These are phyloP conservation scores for Sebastes paucispinis DNA, from an alignment of 2,797 vertebrate genomes.

Conservation along the genomic window DNA sequence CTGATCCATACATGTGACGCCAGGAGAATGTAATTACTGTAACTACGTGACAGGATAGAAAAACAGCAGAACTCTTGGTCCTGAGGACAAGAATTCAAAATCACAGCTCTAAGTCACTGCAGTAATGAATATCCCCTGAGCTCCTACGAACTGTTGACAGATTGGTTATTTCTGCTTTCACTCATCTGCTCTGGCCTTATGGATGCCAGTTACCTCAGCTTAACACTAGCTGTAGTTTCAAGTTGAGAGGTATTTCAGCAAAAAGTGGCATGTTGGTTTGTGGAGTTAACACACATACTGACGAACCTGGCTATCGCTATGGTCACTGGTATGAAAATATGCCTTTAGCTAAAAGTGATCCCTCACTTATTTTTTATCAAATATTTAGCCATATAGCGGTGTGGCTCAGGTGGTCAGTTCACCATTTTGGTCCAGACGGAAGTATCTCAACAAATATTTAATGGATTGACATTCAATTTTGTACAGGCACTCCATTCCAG, in stretches of 20 bases:
- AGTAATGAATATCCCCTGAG: slow-evolving; percentile 44
- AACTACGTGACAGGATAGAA: slow-evolving; percentile 34
- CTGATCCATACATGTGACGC: slow-evolving; percentile 55
- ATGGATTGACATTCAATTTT: too few relatives aligned
- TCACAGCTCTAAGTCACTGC: slow-evolving; percentile 19
- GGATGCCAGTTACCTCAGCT: not conserved
- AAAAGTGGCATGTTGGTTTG: not conserved
- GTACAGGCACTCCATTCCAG: too few relatives aligned
- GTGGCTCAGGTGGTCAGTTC: not conserved
- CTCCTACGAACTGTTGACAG: slow-evolving; percentile 11
- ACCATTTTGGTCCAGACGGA: not conserved
- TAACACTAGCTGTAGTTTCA: not conserved
- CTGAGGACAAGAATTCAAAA: slow-evolving; percentile 50
- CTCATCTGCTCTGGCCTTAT: not conserved
- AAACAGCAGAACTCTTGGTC: slow-evolving; percentile 29
- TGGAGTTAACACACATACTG: not conserved
- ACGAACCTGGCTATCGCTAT: not conserved
- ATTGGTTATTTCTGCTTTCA: slow-evolving; percentile 4
- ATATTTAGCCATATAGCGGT: not conserved
- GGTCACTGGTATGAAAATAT: not conserved
- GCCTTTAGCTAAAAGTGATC: not conserved
- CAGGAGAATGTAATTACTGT: slow-evolving; percentile 59
- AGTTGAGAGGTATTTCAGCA: not conserved
- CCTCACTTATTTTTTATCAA: not conserved
- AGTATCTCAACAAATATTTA: not conserved